These are phyloP conservation scores for Dorcus parallelipipedus DNA, from an alignment of 2,888 invertebrate genomes.

Conservation along the genomic window DNA sequence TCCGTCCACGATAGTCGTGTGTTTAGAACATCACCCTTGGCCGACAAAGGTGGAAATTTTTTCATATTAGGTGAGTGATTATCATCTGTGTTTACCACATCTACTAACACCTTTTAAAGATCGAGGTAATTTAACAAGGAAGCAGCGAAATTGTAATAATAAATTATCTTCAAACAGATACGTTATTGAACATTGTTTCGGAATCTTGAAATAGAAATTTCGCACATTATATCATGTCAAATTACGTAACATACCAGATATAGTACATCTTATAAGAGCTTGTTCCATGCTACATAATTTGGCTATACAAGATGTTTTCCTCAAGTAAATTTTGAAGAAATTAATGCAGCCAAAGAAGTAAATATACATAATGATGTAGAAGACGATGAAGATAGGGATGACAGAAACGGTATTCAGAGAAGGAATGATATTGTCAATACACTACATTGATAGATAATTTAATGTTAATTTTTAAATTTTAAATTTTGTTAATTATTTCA, in stretches of 20 bases:
- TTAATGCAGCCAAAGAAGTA: too few relatives aligned
- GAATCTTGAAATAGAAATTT: slow-evolving; percentile 16
- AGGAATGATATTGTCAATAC: too few relatives aligned
- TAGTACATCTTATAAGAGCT: too few relatives aligned
- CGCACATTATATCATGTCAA: slow-evolving; percentile 8
- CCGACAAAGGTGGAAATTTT: slow-evolving; percentile 23
- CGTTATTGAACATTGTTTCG: slow-evolving; percentile 15
- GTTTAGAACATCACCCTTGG: too few relatives aligned
- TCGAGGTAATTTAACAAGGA: slow-evolving; percentile 10
- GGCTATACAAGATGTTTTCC: slow-evolving; percentile 5
- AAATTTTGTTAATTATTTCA: too few relatives aligned
- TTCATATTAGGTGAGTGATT: slow-evolving; percentile 26
- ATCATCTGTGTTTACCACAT: slow-evolving; percentile 19
- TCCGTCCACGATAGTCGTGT: slow-evolving; percentile 7
- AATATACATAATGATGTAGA: too few relatives aligned
- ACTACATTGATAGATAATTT: too few relatives aligned
- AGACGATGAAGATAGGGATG: too few relatives aligned
- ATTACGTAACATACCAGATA: slow-evolving; percentile 7
- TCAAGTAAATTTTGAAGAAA: not conserved
- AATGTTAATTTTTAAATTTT: too few relatives aligned
- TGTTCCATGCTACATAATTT: slow-evolving; percentile 11
- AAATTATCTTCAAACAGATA: slow-evolving; percentile 11
- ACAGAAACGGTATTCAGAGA: too few relatives aligned
- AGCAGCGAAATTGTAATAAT: slow-evolving; percentile 12
- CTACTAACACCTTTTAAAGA: slow-evolving; percentile 24